phyloP scores from a whole-genome alignment of 53 echinoderm and acorn worm species.

The Paracentrotus lividus region DNA sequence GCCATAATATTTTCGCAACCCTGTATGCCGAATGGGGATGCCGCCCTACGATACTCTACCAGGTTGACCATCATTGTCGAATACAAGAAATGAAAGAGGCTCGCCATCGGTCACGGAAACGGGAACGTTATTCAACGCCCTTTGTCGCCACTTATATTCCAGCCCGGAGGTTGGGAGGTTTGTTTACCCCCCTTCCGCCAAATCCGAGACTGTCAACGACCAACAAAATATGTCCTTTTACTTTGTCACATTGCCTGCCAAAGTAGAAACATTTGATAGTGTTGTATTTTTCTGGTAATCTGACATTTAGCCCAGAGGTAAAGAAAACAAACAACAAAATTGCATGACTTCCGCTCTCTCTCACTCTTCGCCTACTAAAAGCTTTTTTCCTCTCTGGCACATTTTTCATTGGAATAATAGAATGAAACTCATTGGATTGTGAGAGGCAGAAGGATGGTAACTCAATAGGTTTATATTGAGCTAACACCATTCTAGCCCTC shows the following conservation, averaged over 20 bases:
- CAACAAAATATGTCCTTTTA: slow-evolving; percentile 54
- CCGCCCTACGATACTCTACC: neutral
- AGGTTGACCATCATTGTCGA: neutral
- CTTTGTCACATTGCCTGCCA: slow-evolving; percentile 32
- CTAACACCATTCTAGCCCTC: too few relatives aligned
- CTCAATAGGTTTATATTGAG: too few relatives aligned
- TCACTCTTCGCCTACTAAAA: slow-evolving; percentile 28
- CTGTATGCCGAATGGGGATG: slow-evolving; percentile 27
- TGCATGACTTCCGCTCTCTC: slow-evolving; percentile 58
- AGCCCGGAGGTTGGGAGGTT: slow-evolving; percentile 17
- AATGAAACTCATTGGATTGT: neutral
- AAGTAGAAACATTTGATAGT: slow-evolving; percentile 49
- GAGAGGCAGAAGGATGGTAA: neutral
- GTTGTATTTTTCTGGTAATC: slow-evolving; percentile 58
- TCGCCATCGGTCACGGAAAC: slow-evolving; percentile 55
- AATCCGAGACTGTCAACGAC: slow-evolving; percentile 43
- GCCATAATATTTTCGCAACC: slow-evolving; percentile 67
- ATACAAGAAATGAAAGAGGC: neutral
- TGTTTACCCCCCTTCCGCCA: slow-evolving; percentile 23
- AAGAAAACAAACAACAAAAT: slow-evolving; percentile 59
- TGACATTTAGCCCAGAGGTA: slow-evolving; percentile 63
- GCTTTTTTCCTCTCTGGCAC: slow-evolving; percentile 29
- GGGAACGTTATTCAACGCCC: slow-evolving; percentile 28
- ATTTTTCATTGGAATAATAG: too few relatives aligned
- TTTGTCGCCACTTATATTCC: slow-evolving; percentile 42